Base-by-base conservation (phyloP, 30 jellyfish, hydroid and myxozoan species). In the Nemopilema nomurai region DNA sequence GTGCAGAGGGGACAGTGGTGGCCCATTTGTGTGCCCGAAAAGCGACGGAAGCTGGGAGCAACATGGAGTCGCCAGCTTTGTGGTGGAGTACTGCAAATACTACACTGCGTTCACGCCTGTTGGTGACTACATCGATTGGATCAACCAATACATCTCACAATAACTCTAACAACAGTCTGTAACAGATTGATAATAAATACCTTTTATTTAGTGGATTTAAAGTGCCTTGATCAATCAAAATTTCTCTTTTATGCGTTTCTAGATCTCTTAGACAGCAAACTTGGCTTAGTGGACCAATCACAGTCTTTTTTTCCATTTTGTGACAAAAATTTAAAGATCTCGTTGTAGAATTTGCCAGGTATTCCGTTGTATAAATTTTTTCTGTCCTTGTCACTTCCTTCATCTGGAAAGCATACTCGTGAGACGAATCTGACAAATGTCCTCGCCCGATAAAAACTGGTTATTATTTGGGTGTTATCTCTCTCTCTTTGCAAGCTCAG, bases 1-100 rank as follows among this genome's bases (percentile, higher is more conserved):
- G 0, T 87, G 96, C 74, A 69, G 75, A 7, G 96, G 90, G 20
- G 96, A 87, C 76, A 62, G 86, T 13, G 96, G 96, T 30, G 96
- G 96, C 8, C 96, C 96, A 41, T 49, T 77, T 4, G 83, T 73
- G 53, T 87, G 96, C 53, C 90, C 51, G 28, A 69, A 77, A 18
- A 41, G 71, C 8, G 87, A 77, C 32, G 80, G 87, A 28, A 21
- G 73, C 19, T 87, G 96, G 96, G 74, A 50, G 26, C 49, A 65
- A 53, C 96, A 87, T 16, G 96, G 96, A 9, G 79, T 79, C 8
- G 96, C 87, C 19, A 77, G 96, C 67, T 77, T 84, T 52, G 95
- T 84, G 62, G 84, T 78, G 24, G 80, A 82, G 64, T 22, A 41
- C 27, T 84, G 93, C 76, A 75, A 84, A 18, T 67, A 84, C 49